phyloP scores from a whole-genome alignment of 2,797 vertebrate species.

The Spondyliosoma cantharus region DNA sequence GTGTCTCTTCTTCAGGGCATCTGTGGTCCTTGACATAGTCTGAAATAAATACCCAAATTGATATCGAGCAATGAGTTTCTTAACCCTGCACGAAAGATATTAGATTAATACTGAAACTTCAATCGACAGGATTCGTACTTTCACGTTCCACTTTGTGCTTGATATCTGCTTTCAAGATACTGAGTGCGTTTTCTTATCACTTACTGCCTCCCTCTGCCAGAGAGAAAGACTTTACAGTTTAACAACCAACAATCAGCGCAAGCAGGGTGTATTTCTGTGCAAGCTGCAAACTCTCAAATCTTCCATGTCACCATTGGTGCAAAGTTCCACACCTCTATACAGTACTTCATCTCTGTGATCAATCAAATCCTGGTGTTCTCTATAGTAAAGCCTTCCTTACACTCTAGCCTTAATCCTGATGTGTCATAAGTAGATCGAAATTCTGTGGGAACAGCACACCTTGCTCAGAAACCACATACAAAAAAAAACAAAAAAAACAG shows the following conservation, averaged over 20 bases:
- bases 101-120: background rate
- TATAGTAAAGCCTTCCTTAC: conserved; percentile 15
- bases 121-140: background rate
- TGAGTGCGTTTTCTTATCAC: too few species aligned
- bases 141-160: too few species aligned
- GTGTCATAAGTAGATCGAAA: conserved; percentile 47
- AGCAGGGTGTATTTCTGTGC: too few species aligned
- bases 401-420: conserved; percentile 50
- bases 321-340: too few species aligned
- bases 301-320: too few species aligned
- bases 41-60: background rate
- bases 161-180: too few species aligned
- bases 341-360: conserved; percentile 5
- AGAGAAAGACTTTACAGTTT: too few species aligned
- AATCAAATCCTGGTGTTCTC: conserved; percentile 27
- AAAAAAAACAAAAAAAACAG: conserved; percentile 16
- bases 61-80: background rate
- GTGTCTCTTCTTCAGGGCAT: background rate
- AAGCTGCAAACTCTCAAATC: too few species aligned
- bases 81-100: background rate
- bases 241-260: too few species aligned
- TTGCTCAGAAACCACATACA: conserved; percentile 31
- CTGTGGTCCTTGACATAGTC: background rate
- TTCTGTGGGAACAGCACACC: conserved; percentile 8
- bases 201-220: too few species aligned